Conservation (phyloP, 2,113 vertebrate genomes). For the Heterotilapia buettikoferi region DNA sequence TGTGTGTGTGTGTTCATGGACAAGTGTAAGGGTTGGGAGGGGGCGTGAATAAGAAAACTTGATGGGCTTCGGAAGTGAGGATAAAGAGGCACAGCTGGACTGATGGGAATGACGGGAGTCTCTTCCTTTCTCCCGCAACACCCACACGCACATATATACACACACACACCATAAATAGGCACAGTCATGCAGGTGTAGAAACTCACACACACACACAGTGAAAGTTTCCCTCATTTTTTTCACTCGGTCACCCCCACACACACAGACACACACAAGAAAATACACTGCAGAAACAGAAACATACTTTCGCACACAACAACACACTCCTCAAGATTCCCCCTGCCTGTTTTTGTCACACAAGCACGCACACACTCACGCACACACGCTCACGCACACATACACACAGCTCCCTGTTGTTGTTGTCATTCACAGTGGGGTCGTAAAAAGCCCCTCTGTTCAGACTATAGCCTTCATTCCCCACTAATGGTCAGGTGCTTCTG, state of each 20-base stretch:
- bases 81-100: slow-evolving; percentile 67
- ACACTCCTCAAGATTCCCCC: background rate
- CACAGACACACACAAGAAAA: background rate
- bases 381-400: background rate
- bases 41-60: slow-evolving; percentile 54
- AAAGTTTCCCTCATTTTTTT: background rate
- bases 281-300: background rate
- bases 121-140: background rate
- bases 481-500: slow-evolving; percentile 55
- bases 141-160: background rate
- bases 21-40: background rate
- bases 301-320: background rate
- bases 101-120: slow-evolving; percentile 43
- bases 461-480: slow-evolving; percentile 9
- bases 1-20: background rate
- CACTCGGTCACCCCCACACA: background rate
- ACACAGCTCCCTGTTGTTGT: slow-evolving; percentile 4
- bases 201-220: background rate
- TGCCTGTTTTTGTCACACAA: background rate
- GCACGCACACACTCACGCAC: background rate
- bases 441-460: slow-evolving; percentile 37
- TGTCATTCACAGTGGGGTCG: slow-evolving; percentile 30
- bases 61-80: slow-evolving; percentile 62
- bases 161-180: background rate
- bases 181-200: background rate